phyloP scores from a whole-genome alignment of 1,140 invertebrate species.

The Caenorhabditis elegans region WBcel235 BX284605.5:2845001-2845500 shows the following conservation, averaged over 20 bases:
- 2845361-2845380: not conserved
- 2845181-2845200: not conserved
- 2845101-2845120: not conserved
- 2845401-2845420: not conserved
- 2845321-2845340: not conserved
- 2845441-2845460: not conserved
- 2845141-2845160: too few relatives aligned
- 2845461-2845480: not conserved
- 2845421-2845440: not conserved
- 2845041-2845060: not conserved
- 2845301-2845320: not conserved
- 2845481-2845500: not conserved
- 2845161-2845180: too few relatives aligned
- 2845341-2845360: not conserved
- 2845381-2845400: not conserved
- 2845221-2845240: not conserved
- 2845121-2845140: not conserved
- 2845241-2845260: not conserved
- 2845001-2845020: not conserved
- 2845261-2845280: not conserved
- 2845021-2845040: not conserved
- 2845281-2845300: not conserved
- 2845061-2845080: not conserved
- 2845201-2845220: not conserved
- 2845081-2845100: not conserved